Base-by-base conservation (phyloP, 2,888 invertebrate genomes). In the Spisula solida region DNA sequence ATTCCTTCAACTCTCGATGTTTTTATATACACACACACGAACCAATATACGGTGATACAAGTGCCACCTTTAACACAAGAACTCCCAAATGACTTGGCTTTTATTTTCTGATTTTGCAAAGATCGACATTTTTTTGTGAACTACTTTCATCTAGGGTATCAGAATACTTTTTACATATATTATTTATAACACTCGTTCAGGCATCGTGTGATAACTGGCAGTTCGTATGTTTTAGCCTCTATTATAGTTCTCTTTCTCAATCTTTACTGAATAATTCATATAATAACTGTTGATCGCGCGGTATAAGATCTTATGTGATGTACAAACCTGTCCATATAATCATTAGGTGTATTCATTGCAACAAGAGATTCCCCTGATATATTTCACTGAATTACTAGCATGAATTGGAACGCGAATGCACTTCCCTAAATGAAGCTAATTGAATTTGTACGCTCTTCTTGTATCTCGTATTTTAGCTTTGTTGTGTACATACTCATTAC, bases 221-320 rank as follows among this genome's bases (percentile, higher is more conserved):
- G 2, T 75, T 75, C 75, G 8, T 12, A 16, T 18, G 18, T 34
- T 34, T 34, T 60, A 8, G 6, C 18, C 18, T 1, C 75, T 16
- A 18, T 31, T 12, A 75, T 75, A 25, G 5, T 34, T 75, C 31
- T 75, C 14, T 18, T 25, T 75, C 75, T 18, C 20, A 16, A 75
- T 12, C 34, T 18, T 12, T 10, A 34, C 75, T 75, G 75, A 75
- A 75, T 75, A 75, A 34, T 75, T 75, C 75, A 75, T 75, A 75
- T 31, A 31, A 29, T 75, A 75, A 75, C n/a, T 25, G 60, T 16
- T 51, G 6, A 25, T 66, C 60, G 12, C 12, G 51, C 12, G 51
- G 51, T 51, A 51, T 16, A 51, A 51, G 51, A 10, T 51, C 12
- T n/a, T 51, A 51, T 51, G 51, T 16, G 51, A 66, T 66, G 4